Evolutionary conservation across 92 coral and sea anemone genomes (phyloP), one percentile per base, ranked within the genome.

Genomic region (Anthopleura xanthogrammica): DNA sequence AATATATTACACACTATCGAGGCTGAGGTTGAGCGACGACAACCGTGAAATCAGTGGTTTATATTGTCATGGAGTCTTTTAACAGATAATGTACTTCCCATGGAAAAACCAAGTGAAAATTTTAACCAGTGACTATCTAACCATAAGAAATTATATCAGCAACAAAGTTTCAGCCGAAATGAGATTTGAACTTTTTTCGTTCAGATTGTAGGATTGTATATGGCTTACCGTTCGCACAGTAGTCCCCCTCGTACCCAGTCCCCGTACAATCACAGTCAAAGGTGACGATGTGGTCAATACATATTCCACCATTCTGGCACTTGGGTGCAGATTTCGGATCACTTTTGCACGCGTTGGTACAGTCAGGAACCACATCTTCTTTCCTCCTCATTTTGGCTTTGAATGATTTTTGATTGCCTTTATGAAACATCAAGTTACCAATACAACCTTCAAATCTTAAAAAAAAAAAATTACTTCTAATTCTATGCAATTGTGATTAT

Each of bases 191-290:
- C 50, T 46, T 5, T 2, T 46, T 46, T 46, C 7, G 50, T 46
- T 9, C 50, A 5, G 50, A 46, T 46, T 46, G 50, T 5, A 46
- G 36, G 36, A 29, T 29, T 9, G 50, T 46, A 46, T 4, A 3
- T 62, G 16, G 19, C 85, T 81, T 84, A 90, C 93, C 84, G 10
- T 65, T 72, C 11, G 40, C 42, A 72, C 93, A 90, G 36, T 72
- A 58, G 19, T 23, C 13, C 12, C 93, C 93, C 64, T 90, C 91
- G 82, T 84, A 87, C 86, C 91, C 93, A 90, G 87, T 90, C 55
- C 89, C 93, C 71, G 64, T 65, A 41, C 93, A 90, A 83, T 90
- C 93, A 76, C 93, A 90, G 7, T 90, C 93, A 60, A 56, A 84
- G 10, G 83, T 55, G 46, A 65, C 71, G 55, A 90, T 87, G 54